Base-by-base conservation (phyloP, 2,797 vertebrate species). In the Valencia hispanica region DNA sequence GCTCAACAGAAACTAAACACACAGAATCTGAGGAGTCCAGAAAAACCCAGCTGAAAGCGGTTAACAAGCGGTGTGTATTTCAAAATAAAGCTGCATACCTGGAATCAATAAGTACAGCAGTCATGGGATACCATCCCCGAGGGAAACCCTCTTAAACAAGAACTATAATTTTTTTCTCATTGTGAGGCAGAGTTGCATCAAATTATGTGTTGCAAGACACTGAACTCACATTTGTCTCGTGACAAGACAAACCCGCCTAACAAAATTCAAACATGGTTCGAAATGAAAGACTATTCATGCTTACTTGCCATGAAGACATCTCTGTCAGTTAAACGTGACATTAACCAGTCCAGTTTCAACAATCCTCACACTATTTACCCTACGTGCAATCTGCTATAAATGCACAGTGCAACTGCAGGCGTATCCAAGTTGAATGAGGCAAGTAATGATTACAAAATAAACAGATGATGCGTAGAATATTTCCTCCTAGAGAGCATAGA, bases 81-180 rank as follows among this genome's bases (percentile, higher is more conserved):
- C 50, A 68, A 70, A 83, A 69, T 76, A 73, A 81, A 80, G 68
- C 70, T 70, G 74, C 55, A 84, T 91, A 89, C 86, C 82, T 92
- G 89, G 84, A 90, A 86, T 84, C 80, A 84, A 80, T 0, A 57
- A 81, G 63, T 55, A 69, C 72, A 91, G 72, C 68, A 80, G 69
- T 82, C 80, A 79, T 72, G 71, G 74, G 76, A 90, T 47, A 78
- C 48, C 32, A 43, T 87, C 81, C 85, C 88, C 6, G 77, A 82
- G 85, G 84, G 84, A 69, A 86, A 0, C 12, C 41, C 66, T 73
- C 53, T 65, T 86, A 75, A 80, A 87, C 72, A 84, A 82, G 69
- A 87, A 85, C 76, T 79, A 77, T 61, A 88, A 81, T 50, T 86
- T 73, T 85, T 34, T 78, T 74, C 81, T 74, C 70, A 84, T 88